These are phyloP conservation scores for Lagopus muta DNA, from an alignment of 2,113 vertebrate species.

Conservation along the genomic window DNA sequence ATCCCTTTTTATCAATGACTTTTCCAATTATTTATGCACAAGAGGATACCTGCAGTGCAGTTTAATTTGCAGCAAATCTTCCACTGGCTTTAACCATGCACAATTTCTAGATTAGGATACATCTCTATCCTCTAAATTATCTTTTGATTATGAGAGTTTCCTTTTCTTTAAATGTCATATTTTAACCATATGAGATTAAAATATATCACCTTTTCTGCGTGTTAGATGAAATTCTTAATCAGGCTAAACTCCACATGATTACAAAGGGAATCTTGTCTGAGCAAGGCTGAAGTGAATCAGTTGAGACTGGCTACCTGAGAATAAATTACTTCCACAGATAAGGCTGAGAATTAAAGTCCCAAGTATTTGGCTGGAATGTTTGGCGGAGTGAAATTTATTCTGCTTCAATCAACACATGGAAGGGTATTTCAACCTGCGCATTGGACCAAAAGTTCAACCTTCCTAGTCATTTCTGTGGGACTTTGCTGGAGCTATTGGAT, in stretches of 20 bases:
- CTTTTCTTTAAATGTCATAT: neutral
- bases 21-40: neutral
- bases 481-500: neutral
- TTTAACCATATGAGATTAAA: neutral
- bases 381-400: neutral
- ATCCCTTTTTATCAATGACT: neutral
- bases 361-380: neutral
- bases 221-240: neutral
- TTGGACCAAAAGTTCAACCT: neutral
- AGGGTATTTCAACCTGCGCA: neutral
- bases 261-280: neutral
- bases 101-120: neutral
- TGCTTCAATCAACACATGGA: neutral
- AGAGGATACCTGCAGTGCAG: neutral
- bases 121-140: neutral
- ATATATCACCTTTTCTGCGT: neutral
- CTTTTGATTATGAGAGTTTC: neutral
- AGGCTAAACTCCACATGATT: neutral
- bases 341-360: neutral
- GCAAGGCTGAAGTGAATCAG: neutral
- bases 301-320: neutral
- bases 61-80: neutral
- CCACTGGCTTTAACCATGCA: constrained; percentile 8
- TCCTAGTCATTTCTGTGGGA: neutral
- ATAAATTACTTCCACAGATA: neutral